Percentiles rank a stretch among this genome's conserved stretches.
Evolutionary conservation across 2,113 vertebrate species (phyloP).

Genomic region (Edolisoma coerulescens): DNA sequence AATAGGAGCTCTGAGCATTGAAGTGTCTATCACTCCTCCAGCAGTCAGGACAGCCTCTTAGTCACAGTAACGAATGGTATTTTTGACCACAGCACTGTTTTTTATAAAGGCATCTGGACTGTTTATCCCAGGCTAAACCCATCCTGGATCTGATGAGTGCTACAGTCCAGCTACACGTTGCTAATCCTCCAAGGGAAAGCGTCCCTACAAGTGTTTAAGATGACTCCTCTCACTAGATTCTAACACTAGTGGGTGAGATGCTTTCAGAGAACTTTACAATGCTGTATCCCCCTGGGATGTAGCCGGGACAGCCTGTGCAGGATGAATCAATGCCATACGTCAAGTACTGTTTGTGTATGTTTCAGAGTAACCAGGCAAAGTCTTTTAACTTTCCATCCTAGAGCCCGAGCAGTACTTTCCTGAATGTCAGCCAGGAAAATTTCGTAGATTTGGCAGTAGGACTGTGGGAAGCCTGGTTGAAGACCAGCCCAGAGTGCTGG

Average conservation of each 20-base stretch:
- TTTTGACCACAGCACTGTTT: not conserved
- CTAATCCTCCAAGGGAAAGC: not conserved
- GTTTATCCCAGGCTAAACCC: not conserved
- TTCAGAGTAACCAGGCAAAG: conserved; percentile 92
- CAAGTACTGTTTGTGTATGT: conserved; percentile 83
- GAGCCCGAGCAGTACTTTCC: conserved; percentile 90
- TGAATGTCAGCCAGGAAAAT: conserved; percentile 96
- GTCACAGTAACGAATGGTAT: not conserved
- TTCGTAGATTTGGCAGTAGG: conserved; percentile 85
- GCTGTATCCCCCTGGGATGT: conserved; percentile 41
- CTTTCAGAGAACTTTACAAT: conserved; percentile 34
- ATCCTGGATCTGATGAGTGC: not conserved
- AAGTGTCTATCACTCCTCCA: not conserved
- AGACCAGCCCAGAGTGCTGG: conserved; percentile 72
- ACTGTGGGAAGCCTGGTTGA: conserved; percentile 88
- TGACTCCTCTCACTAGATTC: not conserved
- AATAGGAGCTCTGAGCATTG: not conserved
- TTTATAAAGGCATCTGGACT: not conserved
- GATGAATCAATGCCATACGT: conserved; percentile 68
- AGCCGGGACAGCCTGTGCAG: conserved; percentile 62
- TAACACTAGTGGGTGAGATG: not conserved
- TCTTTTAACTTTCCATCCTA: conserved; percentile 92
- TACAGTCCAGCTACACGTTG: not conserved
- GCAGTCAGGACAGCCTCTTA: not conserved
- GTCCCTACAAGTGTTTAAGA: not conserved